These are phyloP conservation scores for Mastigias papua DNA, from an alignment of 30 jellyfish, hydroid and myxozoan species.

Conservation along the genomic window DNA sequence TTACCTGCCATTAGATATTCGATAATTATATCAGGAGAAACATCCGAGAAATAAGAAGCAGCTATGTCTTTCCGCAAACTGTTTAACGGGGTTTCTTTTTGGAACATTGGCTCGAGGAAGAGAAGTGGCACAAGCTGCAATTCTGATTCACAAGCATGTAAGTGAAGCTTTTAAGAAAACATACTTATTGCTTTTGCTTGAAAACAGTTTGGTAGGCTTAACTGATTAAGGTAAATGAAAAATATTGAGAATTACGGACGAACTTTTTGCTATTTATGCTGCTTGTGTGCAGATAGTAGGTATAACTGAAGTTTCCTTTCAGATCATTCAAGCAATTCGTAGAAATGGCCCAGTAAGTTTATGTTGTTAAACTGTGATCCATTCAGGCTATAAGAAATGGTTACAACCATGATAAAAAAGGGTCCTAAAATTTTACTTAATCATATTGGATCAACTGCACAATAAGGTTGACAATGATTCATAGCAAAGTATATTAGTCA, in stretches of 20 bases:
- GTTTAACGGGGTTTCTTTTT: slow-evolving; percentile 29
- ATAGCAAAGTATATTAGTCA: too few relatives aligned
- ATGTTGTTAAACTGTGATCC: background rate
- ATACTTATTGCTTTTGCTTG: background rate
- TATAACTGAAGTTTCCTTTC: background rate
- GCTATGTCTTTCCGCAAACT: slow-evolving; percentile 39
- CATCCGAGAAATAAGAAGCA: background rate
- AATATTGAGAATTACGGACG: too few relatives aligned
- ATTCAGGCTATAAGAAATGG: background rate
- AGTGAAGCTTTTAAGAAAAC: background rate
- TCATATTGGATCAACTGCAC: too few relatives aligned
- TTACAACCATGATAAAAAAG: background rate
- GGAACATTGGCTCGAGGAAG: slow-evolving; percentile 28
- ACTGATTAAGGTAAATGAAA: too few relatives aligned
- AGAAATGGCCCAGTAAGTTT: background rate
- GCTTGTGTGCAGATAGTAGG: too few relatives aligned
- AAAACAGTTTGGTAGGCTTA: background rate
- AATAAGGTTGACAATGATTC: too few relatives aligned
- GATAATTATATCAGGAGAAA: background rate
- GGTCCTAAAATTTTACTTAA: too few relatives aligned
- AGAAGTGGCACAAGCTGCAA: slow-evolving; percentile 3
- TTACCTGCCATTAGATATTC: slow-evolving; percentile 23
- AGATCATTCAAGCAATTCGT: background rate
- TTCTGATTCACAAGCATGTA: slow-evolving; percentile 18
- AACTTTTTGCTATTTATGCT: too few relatives aligned